Evolutionary conservation across 2,113 vertebrate species (phyloP).

Genomic region (Pampusana beccarii): DNA sequence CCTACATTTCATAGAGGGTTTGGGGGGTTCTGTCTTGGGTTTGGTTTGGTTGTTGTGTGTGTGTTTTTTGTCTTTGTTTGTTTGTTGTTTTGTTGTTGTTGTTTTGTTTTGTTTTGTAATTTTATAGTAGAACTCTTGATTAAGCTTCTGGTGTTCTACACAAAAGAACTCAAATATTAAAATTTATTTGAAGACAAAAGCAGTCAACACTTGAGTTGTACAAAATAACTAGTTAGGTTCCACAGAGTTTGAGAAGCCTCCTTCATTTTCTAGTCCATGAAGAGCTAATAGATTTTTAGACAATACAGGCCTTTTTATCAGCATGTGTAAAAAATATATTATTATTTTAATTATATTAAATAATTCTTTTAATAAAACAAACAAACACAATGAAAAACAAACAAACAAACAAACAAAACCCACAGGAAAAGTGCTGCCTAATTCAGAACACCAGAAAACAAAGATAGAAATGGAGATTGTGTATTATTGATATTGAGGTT

Average conservation of each 20-base stretch:
- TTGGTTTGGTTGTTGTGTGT: neutral
- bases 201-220: neutral
- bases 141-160: neutral
- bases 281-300: neutral
- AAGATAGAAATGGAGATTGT: neutral
- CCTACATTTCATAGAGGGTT: neutral
- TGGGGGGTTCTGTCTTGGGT: neutral
- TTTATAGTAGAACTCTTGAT: neutral
- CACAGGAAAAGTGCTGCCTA: neutral
- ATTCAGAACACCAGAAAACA: neutral
- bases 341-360: neutral
- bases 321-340: neutral
- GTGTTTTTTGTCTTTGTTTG: too few species aligned
- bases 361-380: too few species aligned
- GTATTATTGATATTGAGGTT: neutral
- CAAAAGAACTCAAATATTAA: neutral
- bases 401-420: too few species aligned
- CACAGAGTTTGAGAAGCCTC: neutral
- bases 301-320: neutral
- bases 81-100: too few species aligned
- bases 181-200: neutral
- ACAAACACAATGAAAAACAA: neutral
- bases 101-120: neutral
- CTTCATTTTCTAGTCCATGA: neutral
- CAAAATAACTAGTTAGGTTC: neutral